These are phyloP conservation scores for Eulemur coronatus DNA, from an alignment of 2,797 vertebrate genomes.

Conservation along the genomic window DNA sequence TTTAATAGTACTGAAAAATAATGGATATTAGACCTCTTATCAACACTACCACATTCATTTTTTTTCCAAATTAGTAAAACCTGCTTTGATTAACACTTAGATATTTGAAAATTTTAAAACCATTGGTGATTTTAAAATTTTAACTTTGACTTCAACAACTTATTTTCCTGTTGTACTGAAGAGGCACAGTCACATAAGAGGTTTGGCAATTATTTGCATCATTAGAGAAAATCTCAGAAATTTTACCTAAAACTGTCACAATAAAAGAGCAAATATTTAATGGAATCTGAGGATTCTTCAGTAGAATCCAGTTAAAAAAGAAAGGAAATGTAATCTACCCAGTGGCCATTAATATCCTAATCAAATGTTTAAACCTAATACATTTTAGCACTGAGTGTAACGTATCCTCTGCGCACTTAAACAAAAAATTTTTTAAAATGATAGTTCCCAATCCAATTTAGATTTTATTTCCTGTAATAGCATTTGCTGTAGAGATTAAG, in stretches of 20 bases:
- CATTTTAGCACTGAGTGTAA: neutral
- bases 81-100: neutral
- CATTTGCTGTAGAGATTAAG: neutral
- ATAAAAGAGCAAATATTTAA: neutral
- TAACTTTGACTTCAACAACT: neutral
- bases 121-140: neutral
- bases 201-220: neutral
- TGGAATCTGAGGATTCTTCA: neutral
- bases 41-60: neutral
- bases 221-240: constrained; percentile 11
- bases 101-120: neutral
- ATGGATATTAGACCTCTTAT: neutral
- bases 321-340: neutral
- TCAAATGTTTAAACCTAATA: neutral
- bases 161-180: neutral
- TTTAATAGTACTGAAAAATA: neutral
- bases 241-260: neutral
- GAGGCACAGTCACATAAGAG: neutral
- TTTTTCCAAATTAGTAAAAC: neutral
- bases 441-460: neutral
- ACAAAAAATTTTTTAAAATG: neutral
- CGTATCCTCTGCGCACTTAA: neutral
- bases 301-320: neutral
- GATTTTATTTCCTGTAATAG: neutral
- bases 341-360: neutral